Percentiles rank a stretch among this genome's conserved stretches.
Evolutionary conservation across 2,888 invertebrate genomes (phyloP).

Genomic region (Mimas tiliae): DNA sequence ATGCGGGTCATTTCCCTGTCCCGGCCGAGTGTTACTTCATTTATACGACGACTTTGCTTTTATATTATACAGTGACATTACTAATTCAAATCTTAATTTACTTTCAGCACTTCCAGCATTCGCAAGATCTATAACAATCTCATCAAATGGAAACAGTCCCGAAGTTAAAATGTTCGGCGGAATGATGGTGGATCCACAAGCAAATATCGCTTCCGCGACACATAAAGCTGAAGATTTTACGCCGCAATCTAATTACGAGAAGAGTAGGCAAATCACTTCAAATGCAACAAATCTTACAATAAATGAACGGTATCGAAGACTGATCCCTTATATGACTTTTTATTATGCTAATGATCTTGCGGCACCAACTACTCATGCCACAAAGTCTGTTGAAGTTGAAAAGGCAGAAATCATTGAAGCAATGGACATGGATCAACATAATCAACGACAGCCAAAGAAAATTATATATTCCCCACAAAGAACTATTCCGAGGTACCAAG

Average conservation of each 20-base stretch:
- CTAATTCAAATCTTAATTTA: slow-evolving; percentile 41
- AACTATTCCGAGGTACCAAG: slow-evolving; percentile 77
- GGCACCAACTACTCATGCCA: slow-evolving; percentile 66
- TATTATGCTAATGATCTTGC: slow-evolving; percentile 87
- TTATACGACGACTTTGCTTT: no score
- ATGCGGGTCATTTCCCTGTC: no score
- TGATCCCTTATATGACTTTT: slow-evolving; percentile 93
- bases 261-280: slow-evolving; percentile 45
- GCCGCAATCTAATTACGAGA: slow-evolving; percentile 42
- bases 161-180: slow-evolving; percentile 74
- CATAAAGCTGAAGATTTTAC: slow-evolving; percentile 39
- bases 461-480: slow-evolving; percentile 59
- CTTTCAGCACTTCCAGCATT: slow-evolving; percentile 73
- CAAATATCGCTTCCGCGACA: slow-evolving; percentile 61
- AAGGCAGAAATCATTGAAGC: slow-evolving; percentile 73
- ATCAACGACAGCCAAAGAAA: slow-evolving; percentile 66
- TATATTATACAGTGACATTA: no score
- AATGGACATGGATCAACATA: slow-evolving; percentile 47
- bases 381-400: slow-evolving; percentile 69
- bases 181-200: slow-evolving; percentile 65
- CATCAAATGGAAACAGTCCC: slow-evolving; percentile 81
- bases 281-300: slow-evolving; percentile 74
- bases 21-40: no score
- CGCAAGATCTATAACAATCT: slow-evolving; percentile 72
- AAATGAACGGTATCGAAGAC: slow-evolving; percentile 89